These are phyloP conservation scores for Otocyon megalotis DNA, from an alignment of 2,113 vertebrate species.

Conservation along the genomic window DNA sequence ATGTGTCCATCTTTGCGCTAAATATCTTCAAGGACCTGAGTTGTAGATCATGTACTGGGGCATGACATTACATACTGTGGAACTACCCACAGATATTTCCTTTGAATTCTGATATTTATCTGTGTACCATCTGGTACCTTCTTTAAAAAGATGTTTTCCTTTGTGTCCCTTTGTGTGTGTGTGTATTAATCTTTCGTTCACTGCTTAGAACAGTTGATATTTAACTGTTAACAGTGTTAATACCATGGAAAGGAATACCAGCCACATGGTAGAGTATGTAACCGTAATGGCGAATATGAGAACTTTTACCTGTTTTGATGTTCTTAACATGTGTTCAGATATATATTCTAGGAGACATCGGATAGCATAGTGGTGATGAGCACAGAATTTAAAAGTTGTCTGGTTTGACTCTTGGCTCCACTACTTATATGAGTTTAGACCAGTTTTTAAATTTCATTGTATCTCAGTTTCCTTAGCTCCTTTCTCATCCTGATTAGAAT, in stretches of 20 bases:
- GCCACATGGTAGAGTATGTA: neutral
- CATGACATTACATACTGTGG: neutral
- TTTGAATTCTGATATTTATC: neutral
- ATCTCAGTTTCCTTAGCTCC: neutral
- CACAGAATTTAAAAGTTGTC: neutral
- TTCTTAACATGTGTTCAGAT: neutral
- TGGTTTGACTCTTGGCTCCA: neutral
- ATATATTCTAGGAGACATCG: neutral
- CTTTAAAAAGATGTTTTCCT: neutral
- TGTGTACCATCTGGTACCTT: neutral
- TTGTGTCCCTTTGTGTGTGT: rapidly evolving
- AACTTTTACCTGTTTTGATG: neutral
- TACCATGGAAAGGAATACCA: neutral
- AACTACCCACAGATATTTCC: neutral
- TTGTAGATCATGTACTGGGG: neutral
- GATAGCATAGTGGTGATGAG: neutral
- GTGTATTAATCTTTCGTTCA: neutral
- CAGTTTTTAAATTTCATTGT: neutral
- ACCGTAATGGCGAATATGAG: neutral
- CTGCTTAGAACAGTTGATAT: neutral
- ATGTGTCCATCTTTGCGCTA: neutral
- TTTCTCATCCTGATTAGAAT: neutral
- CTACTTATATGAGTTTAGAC: neutral
- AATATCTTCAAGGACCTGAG: neutral
- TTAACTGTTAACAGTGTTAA: neutral